Base-by-base conservation (phyloP, 2,797 vertebrate species). In the Microctenopoma steveboyesi region DNA sequence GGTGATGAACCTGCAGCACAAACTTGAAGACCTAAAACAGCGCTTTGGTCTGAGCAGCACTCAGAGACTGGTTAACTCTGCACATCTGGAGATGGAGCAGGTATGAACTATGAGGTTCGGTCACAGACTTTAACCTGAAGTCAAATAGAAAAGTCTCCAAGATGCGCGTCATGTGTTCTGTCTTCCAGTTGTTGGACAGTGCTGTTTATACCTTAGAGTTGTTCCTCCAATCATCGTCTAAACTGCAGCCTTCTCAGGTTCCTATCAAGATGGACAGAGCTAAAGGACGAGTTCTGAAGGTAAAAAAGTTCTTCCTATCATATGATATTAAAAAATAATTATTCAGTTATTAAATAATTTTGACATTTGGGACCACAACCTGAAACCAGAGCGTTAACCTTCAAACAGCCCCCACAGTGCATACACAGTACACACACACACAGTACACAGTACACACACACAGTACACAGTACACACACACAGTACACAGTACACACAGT, bases 211-310 rank as follows among this genome's bases (percentile, higher is more conserved):
- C 89, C 33, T 71, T 89, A 5, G 76, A 83, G 66, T 59, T 82
- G 33, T 86, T 87, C 73, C 77, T 88, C 16, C 78, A 82, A 57
- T 76, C 85, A 3, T 84, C 85, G 22, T 65, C 72, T 70, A 78
- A 42, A 74, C 67, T 73, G 53, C 79, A 88, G 66, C 67, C 84
- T 0, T 58, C 82, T 48, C 71, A 78, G 28, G 4, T 74, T 49
- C 69, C 76, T 5, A 57, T 83, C 63, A 93, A 89, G 15, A 93
- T 93, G 82, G 89, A 90, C 28, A 91, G 86, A 68, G 85, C 81
- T 30, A 88, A 87, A 65, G 88, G 94, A 90, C 62, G 69, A 81
- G 3, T 94, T 86, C 73, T 94, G 50, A 22, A 91, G 84, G 89
- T 91, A 82, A 65, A 52, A 2, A 50, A 13, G 28, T 30, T 30